Base-by-base conservation (phyloP, 1,140 invertebrate genomes). In the Zaprionus capensis region DNA sequence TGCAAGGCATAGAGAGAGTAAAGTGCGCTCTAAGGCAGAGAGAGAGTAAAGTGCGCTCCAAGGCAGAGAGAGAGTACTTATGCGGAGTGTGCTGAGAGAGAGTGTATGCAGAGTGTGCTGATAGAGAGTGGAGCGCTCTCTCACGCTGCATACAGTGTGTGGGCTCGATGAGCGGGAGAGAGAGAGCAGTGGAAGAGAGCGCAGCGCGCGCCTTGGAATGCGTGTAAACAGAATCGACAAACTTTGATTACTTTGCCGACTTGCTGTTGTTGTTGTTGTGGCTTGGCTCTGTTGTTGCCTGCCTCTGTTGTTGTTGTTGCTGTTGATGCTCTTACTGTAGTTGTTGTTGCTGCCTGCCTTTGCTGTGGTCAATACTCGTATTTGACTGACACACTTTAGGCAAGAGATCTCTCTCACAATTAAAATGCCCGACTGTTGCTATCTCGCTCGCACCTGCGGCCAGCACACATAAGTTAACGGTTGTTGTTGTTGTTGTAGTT, bases 321-420 rank as follows among this genome's bases (percentile, higher is more conserved):
- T 20, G 17, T 34, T 20, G 38, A 14, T 46, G 41, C 41, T 46
- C 14, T 17, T 2, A n/a, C 15, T 46, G 15, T 46, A 9, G 41
- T 17, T 44, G 38, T n/a, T 34, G 31, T 34, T 34, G 51, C 51
- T 64, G 44, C 20, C 15, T 41, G 36, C 61, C 3, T 6, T 24
- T 77, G 65, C 56, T 63, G 61, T 66, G 31, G 63, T 81, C 71
- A 81, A 81, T 78, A n/a, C n/a, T n/a, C n/a, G n/a, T n/a, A 81
- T 81, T 81, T 81, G 68, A 76, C 68, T 79, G 79, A 78, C 79
- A 76, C 34, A 81, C 59, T 71, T 78, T 57, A 55, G 31, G 26
- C 22, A 44, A 69, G 34, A 38, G 53, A 17, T 36, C 41, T 61
- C 56, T 63, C 41, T 20, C 41, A 62, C 24, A 31, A 51, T 63